These are phyloP conservation scores for Megalops cyprinoides DNA, from an alignment of 2,797 vertebrate genomes.

Conservation along the genomic window DNA sequence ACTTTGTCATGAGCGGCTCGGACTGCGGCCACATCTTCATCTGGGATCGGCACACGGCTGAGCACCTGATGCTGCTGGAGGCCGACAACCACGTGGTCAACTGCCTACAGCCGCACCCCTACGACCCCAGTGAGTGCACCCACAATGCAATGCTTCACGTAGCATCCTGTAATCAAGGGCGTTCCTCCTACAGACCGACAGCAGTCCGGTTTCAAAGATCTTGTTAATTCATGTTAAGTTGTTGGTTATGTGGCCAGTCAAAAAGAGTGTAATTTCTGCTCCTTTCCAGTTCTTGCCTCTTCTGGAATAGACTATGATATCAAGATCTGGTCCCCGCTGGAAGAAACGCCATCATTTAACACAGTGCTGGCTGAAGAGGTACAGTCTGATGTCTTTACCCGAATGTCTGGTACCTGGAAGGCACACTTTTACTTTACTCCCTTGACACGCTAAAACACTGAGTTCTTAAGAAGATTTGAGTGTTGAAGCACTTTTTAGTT, in stretches of 20 bases:
- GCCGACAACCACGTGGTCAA: constrained; percentile 99
- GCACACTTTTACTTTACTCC: too few species aligned
- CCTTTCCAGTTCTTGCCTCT: constrained; percentile 88
- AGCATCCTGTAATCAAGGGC: too few species aligned
- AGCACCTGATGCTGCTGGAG: constrained; percentile 96
- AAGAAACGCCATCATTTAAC: constrained; percentile 91
- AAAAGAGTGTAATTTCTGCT: too few species aligned
- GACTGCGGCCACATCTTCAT: constrained; percentile 99
- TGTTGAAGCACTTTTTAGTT: too few species aligned
- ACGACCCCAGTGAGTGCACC: constrained; percentile 89
- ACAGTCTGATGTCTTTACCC: too few species aligned
- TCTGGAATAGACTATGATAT: constrained; percentile 99
- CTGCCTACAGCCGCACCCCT: constrained; percentile 97
- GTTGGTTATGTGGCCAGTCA: too few species aligned
- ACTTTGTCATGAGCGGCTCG: constrained; percentile 98
- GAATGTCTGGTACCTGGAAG: too few species aligned
- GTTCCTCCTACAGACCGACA: not conserved
- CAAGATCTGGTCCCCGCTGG: constrained; percentile 97
- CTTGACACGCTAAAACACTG: too few species aligned
- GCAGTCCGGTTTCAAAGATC: not conserved
- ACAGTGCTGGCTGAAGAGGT: constrained; percentile 95
- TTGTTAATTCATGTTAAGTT: too few species aligned
- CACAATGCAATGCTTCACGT: not conserved
- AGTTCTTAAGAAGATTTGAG: too few species aligned
- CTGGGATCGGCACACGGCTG: constrained; percentile 94